Evolutionary conservation across 2,113 vertebrate genomes (phyloP).

Genomic region (Pedionomus torquatus): DNA sequence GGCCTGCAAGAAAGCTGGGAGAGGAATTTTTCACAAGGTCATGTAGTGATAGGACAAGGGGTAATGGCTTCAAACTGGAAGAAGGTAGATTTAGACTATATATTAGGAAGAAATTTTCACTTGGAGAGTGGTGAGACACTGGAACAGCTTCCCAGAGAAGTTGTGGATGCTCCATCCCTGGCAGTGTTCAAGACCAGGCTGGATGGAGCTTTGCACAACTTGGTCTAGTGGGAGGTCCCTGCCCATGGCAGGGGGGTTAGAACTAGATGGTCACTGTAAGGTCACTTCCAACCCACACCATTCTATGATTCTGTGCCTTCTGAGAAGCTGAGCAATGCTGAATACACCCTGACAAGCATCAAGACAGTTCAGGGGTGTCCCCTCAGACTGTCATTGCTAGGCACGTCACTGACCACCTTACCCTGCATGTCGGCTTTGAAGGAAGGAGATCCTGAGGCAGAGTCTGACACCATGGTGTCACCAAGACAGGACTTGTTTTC

Average conservation of each 20-base stretch:
- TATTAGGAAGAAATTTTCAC: not conserved
- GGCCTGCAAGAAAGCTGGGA: not conserved
- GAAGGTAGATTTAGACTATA: not conserved
- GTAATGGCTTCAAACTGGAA: not conserved
- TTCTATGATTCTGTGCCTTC: not conserved
- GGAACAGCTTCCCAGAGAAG: not conserved
- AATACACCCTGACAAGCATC: not conserved
- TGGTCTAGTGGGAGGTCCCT: not conserved
- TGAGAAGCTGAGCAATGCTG: not conserved
- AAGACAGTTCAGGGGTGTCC: not conserved
- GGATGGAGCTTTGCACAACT: not conserved
- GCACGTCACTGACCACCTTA: not conserved
- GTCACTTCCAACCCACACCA: not conserved
- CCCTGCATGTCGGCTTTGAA: not conserved
- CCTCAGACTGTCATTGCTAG: accelerated
- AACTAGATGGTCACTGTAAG: not conserved
- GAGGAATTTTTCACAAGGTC: not conserved
- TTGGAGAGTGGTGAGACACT: not conserved
- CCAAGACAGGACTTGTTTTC: not conserved
- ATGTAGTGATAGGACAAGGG: not conserved
- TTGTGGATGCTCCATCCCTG: not conserved
- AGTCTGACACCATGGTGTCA: accelerated
- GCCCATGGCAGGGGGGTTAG: not conserved
- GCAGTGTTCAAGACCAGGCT: not conserved
- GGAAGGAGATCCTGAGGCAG: not conserved